Conservation (phyloP, 53 echinoderm and acorn worm species). For the Arbacia lixula region DNA sequence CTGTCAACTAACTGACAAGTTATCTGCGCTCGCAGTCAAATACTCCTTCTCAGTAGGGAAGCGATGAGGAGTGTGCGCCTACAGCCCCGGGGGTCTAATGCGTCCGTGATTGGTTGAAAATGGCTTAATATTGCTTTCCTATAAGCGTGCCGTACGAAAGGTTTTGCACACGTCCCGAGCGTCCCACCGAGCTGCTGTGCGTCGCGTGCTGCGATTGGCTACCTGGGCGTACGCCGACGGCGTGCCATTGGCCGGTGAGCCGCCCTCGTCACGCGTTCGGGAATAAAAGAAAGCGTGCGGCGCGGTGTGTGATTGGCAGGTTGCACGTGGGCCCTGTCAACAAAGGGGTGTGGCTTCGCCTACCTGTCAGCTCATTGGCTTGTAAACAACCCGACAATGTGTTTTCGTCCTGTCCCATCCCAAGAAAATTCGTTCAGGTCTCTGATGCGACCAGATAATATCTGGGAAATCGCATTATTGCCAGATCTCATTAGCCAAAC, state of each 20-base stretch:
- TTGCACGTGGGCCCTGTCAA: conserved; percentile 46
- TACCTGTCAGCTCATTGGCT: conserved; percentile 36
- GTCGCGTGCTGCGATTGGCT: conserved; percentile 68
- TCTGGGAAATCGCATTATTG: conserved; percentile 27
- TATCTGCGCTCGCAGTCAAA: conserved; percentile 59
- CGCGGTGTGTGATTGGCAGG: conserved; percentile 57
- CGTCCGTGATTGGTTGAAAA: conserved; percentile 54
- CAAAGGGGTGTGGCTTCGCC: conserved; percentile 34
- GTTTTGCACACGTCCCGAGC: conserved; percentile 39
- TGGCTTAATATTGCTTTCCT: conserved; percentile 51
- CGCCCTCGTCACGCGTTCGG: conserved; percentile 20
- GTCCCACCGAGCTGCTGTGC: conserved; percentile 41
- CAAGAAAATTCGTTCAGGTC: too few species aligned
- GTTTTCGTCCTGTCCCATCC: too few species aligned
- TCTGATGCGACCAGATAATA: too few species aligned
- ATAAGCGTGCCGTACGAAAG: conserved; percentile 42
- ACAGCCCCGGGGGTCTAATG: conserved; percentile 49
- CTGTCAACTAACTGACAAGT: conserved; percentile 55
- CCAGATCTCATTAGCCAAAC: conserved; percentile 33
- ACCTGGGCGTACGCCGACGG: conserved; percentile 45
- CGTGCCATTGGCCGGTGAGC: conserved; percentile 49
- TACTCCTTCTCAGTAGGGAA: conserved; percentile 47
- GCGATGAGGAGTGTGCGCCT: conserved; percentile 1
- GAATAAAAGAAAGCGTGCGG: conserved; percentile 42
- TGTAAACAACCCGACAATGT: conserved; percentile 19